Evolutionary conservation across 2,888 invertebrate species (phyloP).

Genomic region (Philereme vetulata): DNA sequence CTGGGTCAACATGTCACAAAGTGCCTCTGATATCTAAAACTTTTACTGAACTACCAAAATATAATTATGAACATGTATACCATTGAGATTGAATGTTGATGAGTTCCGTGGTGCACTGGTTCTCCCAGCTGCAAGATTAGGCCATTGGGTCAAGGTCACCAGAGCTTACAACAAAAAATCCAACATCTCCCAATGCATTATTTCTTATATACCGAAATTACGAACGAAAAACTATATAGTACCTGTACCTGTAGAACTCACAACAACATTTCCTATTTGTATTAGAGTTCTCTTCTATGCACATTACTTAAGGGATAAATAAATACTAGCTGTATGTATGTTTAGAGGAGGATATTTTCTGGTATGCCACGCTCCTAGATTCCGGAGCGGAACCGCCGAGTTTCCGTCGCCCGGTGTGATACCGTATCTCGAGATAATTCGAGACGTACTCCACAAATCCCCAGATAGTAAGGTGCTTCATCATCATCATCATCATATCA

Average conservation of each 20-base stretch:
- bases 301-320: too few species aligned
- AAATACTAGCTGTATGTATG: too few species aligned
- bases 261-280: too few species aligned
- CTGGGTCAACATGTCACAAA: too few species aligned
- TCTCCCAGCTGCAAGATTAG: constrained; percentile 6
- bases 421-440: constrained; percentile 22
- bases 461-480: neutral
- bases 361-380: constrained; percentile 11
- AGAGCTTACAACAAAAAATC: neutral
- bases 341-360: neutral
- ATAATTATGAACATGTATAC: neutral
- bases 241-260: too few species aligned
- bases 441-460: neutral
- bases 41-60: too few species aligned
- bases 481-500: too few species aligned
- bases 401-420: constrained; percentile 20
- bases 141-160: constrained; percentile 24
- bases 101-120: constrained; percentile 5
- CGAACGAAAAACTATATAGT: too few species aligned
- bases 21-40: too few species aligned
- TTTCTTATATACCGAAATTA: too few species aligned
- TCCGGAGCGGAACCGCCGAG: constrained; percentile 6
- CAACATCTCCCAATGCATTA: too few species aligned
- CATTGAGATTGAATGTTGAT: constrained; percentile 12
- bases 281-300: too few species aligned